Conservation (phyloP, 1,140 invertebrate genomes). For the Vollenhovia emeryi region DNA sequence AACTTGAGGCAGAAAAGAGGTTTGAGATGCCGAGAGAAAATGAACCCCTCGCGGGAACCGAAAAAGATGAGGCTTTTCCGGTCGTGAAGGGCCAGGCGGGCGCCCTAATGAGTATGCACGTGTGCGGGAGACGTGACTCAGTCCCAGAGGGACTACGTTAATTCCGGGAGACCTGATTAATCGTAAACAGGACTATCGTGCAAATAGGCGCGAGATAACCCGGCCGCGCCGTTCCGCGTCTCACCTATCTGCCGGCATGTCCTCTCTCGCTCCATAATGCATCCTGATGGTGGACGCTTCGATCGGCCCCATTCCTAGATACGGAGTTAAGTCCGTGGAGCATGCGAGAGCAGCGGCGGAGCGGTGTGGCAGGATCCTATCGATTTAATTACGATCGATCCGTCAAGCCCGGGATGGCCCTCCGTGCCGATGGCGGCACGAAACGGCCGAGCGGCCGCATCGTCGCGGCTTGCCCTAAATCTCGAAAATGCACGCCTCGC, state of each 20-base stretch:
- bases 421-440: constrained; percentile 31
- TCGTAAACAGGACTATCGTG: constrained; percentile 83
- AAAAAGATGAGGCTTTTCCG: neutral
- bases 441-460: constrained; percentile 24
- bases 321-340: constrained; percentile 74
- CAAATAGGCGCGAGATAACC: constrained; percentile 84
- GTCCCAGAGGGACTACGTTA: constrained; percentile 78
- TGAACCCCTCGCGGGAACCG: neutral
- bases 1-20: neutral
- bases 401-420: constrained; percentile 56
- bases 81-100: neutral
- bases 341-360: constrained; percentile 13
- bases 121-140: constrained; percentile 67
- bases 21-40: neutral
- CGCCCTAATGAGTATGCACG: constrained; percentile 62
- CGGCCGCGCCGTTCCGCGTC: constrained; percentile 63
- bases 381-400: constrained; percentile 81
- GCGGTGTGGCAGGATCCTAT: constrained; percentile 70
- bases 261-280: constrained; percentile 77
- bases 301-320: constrained; percentile 81
- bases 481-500: constrained; percentile 65
- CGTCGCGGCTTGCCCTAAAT: constrained; percentile 70
- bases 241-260: constrained; percentile 76
- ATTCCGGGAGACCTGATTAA: constrained; percentile 82
- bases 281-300: constrained; percentile 76